Base-by-base conservation (phyloP, 2,888 invertebrate species). In the Xestia sexstrigata region DNA sequence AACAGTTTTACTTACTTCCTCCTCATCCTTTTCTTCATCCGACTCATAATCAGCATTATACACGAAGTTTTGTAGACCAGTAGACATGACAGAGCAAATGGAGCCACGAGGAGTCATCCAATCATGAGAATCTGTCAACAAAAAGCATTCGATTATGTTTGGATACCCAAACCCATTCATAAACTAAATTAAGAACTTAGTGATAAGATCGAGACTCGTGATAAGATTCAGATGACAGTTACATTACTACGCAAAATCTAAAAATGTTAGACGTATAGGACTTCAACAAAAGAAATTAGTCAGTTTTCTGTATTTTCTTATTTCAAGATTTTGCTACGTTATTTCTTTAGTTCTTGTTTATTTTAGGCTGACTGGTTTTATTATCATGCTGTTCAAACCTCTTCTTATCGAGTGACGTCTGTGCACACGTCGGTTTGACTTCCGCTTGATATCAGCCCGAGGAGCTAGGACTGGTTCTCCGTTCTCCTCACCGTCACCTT, bases 81-180 rank as follows among this genome's bases (percentile, higher is more conserved):
- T 90, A 0, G 96, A 96, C 89, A 96, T 92, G 0, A 96, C 93
- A 0, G 96, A 96, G 7, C 94, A 93, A 9, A 96, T 95, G 0
- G 96, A 96, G 0, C 95, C 96, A 0, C 96, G 94, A 0, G 96
- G 96, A 2, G 96, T 95, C 93, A 96, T 93, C 96, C 96, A 96
- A 79, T 96, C 96, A 47, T 93, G 95, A 3, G 96, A 94, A 35
- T 96, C 96, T 96, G 88, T 42, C 72, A 78, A 35, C 26, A 58
- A 63, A 42, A 9, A 49, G 15, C 39, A 47, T 26, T 45, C 1
- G 23, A 30, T 17, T 30, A 13, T 17, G 7, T 47, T 17, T 60
- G 3, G 4, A 17, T 60, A 60, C 20, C 2, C 17, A 20, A 20
- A 52, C 23, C 49, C 52, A 52, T 23, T 49, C 49, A 20, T 49